Base-by-base conservation (phyloP, 2,113 vertebrate species). In the Cromileptes altivelis region DNA sequence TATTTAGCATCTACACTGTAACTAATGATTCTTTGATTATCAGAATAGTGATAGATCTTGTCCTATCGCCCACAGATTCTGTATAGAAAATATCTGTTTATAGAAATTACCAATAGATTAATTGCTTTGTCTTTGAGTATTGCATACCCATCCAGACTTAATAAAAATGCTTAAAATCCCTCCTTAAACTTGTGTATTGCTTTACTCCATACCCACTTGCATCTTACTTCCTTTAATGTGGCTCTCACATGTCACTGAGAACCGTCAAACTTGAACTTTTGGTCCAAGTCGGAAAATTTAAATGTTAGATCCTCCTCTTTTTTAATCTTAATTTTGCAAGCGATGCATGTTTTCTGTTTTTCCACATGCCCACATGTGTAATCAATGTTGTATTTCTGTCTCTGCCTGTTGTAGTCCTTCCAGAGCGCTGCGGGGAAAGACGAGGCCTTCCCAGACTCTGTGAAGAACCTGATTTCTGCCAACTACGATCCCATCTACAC, bases 401-500 rank as follows among this genome's bases (percentile, higher is more conserved):
- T 55, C 3, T 40, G 33, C 78, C 23, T 25, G 2, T 37, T 18
- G 62, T 27, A 99, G 98, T 98, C 96, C 90, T 97, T 99, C 88
- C 96, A 97, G 87, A 95, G 90, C 64, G 80, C 92, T 5, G 92
- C 94, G 49, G 95, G 75, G 70, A 97, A 97, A 90, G 97, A 99
- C 0, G 97, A 99, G 56, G 90, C 94, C 61, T 96, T 98, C 93
- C 96, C 98, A 0, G 97, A 97, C 67, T 89, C 96, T 0, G 85
- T 99, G 70, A 97, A 88, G 80, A 96, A 68, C 82, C 94, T 97
- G 61, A 95, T 99, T 76, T 96, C 97, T 71, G 90, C 96, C 53
- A 98, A 95, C 94, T 99, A 98, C 1, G 96, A 98, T 68, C 97
- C 97, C n/a, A 94, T 99, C 92, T 92, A 97, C 95, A 97, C 95